Percentiles rank a stretch among this genome's conserved stretches.
phyloP scores from a whole-genome alignment of 2,113 vertebrate genomes.

The Archilochus colubris region DNA sequence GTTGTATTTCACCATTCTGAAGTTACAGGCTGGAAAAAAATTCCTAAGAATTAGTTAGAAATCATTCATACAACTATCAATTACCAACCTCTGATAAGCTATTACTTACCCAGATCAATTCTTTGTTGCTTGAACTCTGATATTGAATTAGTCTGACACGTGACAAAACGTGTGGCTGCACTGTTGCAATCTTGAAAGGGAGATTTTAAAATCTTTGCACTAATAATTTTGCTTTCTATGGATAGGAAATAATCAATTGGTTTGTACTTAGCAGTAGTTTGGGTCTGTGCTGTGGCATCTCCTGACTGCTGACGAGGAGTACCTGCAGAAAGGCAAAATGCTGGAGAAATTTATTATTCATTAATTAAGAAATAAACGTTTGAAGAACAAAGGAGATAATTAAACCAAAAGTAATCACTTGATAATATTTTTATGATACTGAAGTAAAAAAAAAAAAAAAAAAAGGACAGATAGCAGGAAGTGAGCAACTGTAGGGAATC shows the following conservation, averaged over 20 bases:
- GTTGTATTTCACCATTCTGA: not conserved
- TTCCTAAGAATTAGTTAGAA: not conserved
- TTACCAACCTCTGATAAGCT: not conserved
- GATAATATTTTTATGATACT: not conserved
- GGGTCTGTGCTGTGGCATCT: not conserved
- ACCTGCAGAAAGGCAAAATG: not conserved
- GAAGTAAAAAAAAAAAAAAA: not conserved
- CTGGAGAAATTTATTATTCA: not conserved
- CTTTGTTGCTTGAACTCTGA: not conserved
- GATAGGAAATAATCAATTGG: not conserved
- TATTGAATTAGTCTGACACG: not conserved
- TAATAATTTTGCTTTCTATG: rapidly evolving
- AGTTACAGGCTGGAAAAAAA: not conserved
- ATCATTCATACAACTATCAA: not conserved
- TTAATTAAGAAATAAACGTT: not conserved
- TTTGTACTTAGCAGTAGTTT: not conserved
- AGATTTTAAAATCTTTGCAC: not conserved
- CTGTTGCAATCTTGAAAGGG: not conserved
- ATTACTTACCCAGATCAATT: not conserved
- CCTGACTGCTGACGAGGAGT: not conserved
- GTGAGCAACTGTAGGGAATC: not conserved
- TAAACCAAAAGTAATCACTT: not conserved
- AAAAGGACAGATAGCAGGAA: not conserved
- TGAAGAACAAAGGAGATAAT: not conserved
- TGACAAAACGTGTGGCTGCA: not conserved